Evolutionary conservation across 2,113 vertebrate species (phyloP), one percentile per base, ranked within the genome.

Genomic region (Crotalus horridus): DNA sequence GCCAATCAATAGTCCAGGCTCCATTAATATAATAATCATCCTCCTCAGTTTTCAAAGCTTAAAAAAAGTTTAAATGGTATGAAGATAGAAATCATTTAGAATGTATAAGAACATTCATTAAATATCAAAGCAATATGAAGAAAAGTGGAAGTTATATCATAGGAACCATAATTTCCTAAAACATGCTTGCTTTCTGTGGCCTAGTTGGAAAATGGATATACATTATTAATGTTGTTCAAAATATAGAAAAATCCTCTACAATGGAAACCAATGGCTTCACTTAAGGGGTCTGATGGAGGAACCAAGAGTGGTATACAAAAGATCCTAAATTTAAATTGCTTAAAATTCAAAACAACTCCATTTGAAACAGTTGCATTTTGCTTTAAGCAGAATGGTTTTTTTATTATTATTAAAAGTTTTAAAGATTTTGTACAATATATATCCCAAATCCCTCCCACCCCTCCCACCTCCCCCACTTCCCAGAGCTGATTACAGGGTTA

Each of bases 1-100:
- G 99, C 99, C 99, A 99, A 97, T 99, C 99, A 94, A 99, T 99
- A 97, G 99, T 99, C 99, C 99, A 99, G 64, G 99, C 99, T 93
- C 99, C 99, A 94, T 99, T 99, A 97, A 99, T 99, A 97, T 99
- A 99, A 96, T 99, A 99, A 97, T 99, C 98, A 94, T 99, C 98
- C 3, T 96, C 98, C 97, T 99, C 99, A 43, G 99, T 99, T 97
- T 99, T 99, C 96, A 99, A 96, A 96, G 99, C 99, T 99, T 96
- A 94, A 97, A 97, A 97, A 93, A 97, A 95, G 94, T 95, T 95
- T 93, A 96, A 95, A 93, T 92, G 95, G 95, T 95, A 95, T 97
- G 96, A 96, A 96, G 96, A 96, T 93, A 93, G 96, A 91, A 97
- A 96, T 95, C n/a, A 91, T 94, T 89, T 96, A 89, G 94, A 89